A percentile compares a stretch with the other conserved stretches of the same genome.
Conservation (phyloP, 2,113 vertebrate species). For the Syngnathus scovelli region DNA sequence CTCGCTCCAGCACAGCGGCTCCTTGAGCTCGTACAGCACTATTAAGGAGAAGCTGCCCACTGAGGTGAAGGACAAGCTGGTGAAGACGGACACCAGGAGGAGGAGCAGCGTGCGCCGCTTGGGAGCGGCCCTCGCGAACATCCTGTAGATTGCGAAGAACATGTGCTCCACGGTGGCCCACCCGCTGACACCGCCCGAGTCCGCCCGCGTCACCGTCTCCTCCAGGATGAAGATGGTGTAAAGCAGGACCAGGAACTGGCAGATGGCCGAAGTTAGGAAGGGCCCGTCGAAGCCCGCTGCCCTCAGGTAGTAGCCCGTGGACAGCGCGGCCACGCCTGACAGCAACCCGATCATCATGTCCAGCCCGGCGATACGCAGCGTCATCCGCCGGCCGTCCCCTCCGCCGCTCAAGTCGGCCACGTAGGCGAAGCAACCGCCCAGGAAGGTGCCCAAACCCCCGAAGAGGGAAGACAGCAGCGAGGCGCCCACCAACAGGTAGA, state of each 20-base stretch:
- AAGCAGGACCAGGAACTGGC: conserved; percentile 70
- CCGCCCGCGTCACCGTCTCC: conserved; percentile 63
- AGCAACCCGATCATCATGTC: conserved; percentile 86
- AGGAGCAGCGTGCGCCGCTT: conserved; percentile 64
- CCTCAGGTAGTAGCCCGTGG: conserved; percentile 84
- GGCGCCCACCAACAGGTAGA: conserved; percentile 77
- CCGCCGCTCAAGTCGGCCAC: conserved; percentile 80
- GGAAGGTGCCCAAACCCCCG: conserved; percentile 81
- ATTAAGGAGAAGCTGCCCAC: conserved; percentile 72
- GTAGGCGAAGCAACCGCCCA: conserved; percentile 87
- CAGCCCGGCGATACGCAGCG: conserved; percentile 81
- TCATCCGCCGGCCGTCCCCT: conserved; percentile 76
- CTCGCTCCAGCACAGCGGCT: conserved; percentile 91
- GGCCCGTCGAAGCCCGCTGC: conserved; percentile 83
- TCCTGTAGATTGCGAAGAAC: conserved; percentile 69
- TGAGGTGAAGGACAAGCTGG: conserved; percentile 70
- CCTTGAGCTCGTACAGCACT: conserved; percentile 83
- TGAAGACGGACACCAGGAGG: conserved; percentile 76
- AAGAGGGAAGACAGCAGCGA: conserved; percentile 76
- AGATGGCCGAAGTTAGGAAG: conserved; percentile 69
- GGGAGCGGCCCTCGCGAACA: conserved; percentile 71
- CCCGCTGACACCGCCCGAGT: not conserved
- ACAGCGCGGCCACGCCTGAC: conserved; percentile 78
- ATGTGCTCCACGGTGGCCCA: conserved; percentile 55
- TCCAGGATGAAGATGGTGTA: conserved; percentile 82